Conservation (phyloP, 2,797 vertebrate genomes). For the Rhincodon typus region DNA sequence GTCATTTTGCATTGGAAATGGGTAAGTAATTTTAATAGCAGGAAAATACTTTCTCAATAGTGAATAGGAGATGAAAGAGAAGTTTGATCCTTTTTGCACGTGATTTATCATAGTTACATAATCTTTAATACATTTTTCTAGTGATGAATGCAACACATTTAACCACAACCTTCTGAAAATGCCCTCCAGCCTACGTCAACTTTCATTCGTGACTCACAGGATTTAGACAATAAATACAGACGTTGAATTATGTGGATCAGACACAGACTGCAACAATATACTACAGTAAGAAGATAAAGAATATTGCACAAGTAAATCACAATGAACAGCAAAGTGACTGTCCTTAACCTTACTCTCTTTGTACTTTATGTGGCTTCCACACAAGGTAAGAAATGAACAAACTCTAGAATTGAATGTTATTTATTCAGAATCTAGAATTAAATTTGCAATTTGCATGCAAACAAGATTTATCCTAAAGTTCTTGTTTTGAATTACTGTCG, state of each 20-base stretch:
- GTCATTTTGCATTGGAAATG: background rate
- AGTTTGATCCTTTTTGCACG: background rate
- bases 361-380: background rate
- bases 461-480: background rate
- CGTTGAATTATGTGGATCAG: background rate
- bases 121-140: background rate
- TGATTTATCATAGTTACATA: background rate
- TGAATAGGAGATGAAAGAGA: background rate
- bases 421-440: background rate
- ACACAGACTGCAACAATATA: background rate
- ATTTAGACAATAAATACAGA: constrained; percentile 9
- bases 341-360: background rate
- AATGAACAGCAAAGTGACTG: background rate
- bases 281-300: background rate
- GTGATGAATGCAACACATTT: background rate
- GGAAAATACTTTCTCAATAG: background rate
- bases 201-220: background rate
- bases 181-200: background rate
- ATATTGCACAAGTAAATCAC: background rate
- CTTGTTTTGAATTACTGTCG: background rate
- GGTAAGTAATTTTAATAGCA: background rate
- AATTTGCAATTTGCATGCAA: background rate
- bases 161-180: background rate
- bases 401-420: background rate
- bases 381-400: background rate